Base-by-base conservation (phyloP, 2,113 vertebrate genomes). In the Sceloporus undulatus region DNA sequence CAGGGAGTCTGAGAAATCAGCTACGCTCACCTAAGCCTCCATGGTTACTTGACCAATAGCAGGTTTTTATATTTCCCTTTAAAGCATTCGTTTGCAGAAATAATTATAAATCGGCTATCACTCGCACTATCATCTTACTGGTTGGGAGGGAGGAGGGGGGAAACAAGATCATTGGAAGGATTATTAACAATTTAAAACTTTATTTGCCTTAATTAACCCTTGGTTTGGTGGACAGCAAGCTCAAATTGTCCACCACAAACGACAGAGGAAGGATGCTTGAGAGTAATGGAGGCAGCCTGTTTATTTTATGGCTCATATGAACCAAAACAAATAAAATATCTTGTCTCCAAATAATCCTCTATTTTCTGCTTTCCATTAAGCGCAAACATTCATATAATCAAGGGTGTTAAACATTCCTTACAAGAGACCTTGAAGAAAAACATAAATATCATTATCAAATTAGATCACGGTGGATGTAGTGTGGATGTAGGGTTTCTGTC, bases 131-230 rank as follows among this genome's bases (percentile, higher is more conserved):
- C 91, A 90, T 95, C 94, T 96, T 94, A 94, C 89, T 94, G 92
- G 89, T 94, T 91, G 94, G 94, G 92, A 94, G 94, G 90, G 84
- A 89, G 90, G 16, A 93, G 7, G 48, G 7, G 48, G 7, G 48
- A 48, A 93, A 95, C 92, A 95, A 92, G 95, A 96, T 96, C 94
- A 94, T 96, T 94, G 91, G 94, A 92, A 94, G 93, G 95, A 97
- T 95, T 96, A 96, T 95, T 95, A 95, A 96, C 95, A 97, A 96
- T 97, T 96, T 96, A 97, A 95, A 95, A 92, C 85, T 92, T 96
- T 95, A 94, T 96, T 95, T 94, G 90, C 93, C 92, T 95, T 91
- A 90, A 92, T 96, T 95, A 95, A 96, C 95, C 92, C 94, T 95
- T 94, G 62, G 13, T 27, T 77, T 90, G 68, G 89, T 91, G 89